These are phyloP conservation scores for Parelbella ahira DNA, from an alignment of 2,888 invertebrate genomes.

Conservation along the genomic window DNA sequence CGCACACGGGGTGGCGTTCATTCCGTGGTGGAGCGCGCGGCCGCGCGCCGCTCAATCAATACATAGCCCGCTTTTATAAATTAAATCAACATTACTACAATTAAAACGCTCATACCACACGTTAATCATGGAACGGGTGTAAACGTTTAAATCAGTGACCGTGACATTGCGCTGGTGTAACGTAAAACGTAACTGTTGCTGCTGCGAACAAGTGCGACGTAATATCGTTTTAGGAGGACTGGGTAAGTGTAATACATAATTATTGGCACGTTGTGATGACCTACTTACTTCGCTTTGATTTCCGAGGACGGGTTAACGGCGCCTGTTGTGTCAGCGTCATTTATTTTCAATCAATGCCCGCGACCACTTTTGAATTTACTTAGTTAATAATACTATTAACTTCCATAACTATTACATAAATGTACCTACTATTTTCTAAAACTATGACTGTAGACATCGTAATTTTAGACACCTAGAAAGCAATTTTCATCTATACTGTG, in stretches of 20 bases:
- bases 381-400: slow-evolving; percentile 19
- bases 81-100: slow-evolving; percentile 27
- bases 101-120: slow-evolving; percentile 14
- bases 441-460: no score
- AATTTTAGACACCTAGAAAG: no score
- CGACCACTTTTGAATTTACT: slow-evolving; percentile 23
- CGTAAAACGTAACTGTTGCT: slow-evolving; percentile 20
- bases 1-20: slow-evolving; percentile 59
- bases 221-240: slow-evolving; percentile 49
- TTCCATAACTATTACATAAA: no score
- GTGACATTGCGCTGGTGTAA: slow-evolving; percentile 12
- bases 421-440: no score
- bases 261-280: slow-evolving; percentile 73
- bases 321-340: slow-evolving; percentile 1
- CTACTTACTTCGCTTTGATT: slow-evolving; percentile 47
- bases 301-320: slow-evolving; percentile 11
- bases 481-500: no score
- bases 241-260: slow-evolving; percentile 67
- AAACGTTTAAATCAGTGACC: slow-evolving; percentile 8
- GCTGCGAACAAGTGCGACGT: slow-evolving; percentile 52
- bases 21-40: slow-evolving; percentile 62
- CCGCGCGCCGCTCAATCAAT: slow-evolving; percentile 73
- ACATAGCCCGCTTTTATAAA: slow-evolving; percentile 41
- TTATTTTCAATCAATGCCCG: slow-evolving; percentile 22
- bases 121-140: slow-evolving; percentile 2